Conservation (phyloP, 2,797 vertebrate genomes). For the Octomys mimax region DNA sequence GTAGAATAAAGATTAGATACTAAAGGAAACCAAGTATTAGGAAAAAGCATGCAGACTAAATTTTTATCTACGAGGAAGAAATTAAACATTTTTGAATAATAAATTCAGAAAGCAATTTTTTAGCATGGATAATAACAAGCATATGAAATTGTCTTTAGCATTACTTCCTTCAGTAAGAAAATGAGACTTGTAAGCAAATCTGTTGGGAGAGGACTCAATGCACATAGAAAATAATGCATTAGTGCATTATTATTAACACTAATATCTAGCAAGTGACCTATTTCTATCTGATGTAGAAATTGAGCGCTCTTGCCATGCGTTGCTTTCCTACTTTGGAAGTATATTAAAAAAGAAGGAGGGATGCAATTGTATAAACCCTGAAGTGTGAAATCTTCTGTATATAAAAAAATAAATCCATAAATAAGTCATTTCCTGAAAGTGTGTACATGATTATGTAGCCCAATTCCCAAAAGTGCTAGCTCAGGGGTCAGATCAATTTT, state of each 20-base stretch:
- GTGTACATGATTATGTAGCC: constrained; percentile 81
- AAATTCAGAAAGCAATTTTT: neutral
- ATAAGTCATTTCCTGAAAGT: constrained; percentile 83
- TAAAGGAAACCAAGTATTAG: constrained; percentile 67
- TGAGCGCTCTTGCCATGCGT: constrained; percentile 13
- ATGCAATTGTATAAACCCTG: constrained; percentile 72
- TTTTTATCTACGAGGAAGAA: neutral
- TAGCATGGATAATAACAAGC: neutral
- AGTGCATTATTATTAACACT: constrained; percentile 72
- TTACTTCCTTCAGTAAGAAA: constrained; percentile 77
- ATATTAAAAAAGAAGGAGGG: constrained; percentile 53
- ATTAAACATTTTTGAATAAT: neutral
- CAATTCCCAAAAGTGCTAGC: constrained; percentile 80
- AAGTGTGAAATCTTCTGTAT: constrained; percentile 81
- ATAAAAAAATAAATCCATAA: constrained; percentile 82
- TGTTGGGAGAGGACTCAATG: constrained; percentile 68
- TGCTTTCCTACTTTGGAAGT: constrained; percentile 53
- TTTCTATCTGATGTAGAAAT: constrained; percentile 67
- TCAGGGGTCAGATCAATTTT: constrained; percentile 86
- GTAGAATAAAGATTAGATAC: constrained; percentile 68
- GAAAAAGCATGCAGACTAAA: constrained; percentile 65
- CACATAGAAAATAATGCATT: constrained; percentile 53
- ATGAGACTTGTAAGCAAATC: constrained; percentile 69
- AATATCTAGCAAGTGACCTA: constrained; percentile 74
- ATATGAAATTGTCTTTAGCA: constrained; percentile 61